These are phyloP conservation scores for Diglossa cyanea DNA, from an alignment of 2,797 vertebrate species.

Conservation along the genomic window DNA sequence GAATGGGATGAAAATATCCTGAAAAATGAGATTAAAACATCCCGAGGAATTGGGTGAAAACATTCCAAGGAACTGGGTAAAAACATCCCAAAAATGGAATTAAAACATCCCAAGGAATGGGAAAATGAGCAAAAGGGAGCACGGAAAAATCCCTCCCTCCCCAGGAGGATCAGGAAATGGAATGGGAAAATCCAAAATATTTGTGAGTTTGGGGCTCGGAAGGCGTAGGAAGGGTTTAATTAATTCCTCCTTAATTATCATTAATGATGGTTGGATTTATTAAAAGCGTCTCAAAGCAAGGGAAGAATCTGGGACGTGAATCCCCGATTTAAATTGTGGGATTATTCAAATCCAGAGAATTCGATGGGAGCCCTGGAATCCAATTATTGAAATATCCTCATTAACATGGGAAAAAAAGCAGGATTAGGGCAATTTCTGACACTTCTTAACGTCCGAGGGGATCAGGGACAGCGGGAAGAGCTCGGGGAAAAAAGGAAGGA, in stretches of 20 bases:
- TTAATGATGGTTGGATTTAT: neutral
- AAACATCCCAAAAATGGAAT: neutral
- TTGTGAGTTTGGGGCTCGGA: neutral
- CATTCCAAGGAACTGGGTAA: no score
- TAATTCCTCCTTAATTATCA: neutral
- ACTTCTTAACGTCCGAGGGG: neutral
- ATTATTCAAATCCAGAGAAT: neutral
- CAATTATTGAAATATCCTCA: constrained; percentile 23
- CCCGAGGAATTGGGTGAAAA: no score
- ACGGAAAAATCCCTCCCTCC: neutral
- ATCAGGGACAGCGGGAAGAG: neutral
- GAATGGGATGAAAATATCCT: neutral
- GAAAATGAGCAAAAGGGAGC: neutral
- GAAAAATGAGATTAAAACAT: neutral
- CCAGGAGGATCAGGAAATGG: neutral
- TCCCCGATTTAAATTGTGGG: neutral
- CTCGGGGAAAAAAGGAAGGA: neutral
- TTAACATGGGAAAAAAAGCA: neutral
- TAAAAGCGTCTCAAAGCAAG: neutral
- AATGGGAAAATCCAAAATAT: neutral
- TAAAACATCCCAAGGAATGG: neutral
- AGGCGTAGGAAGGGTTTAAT: neutral
- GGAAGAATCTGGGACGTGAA: neutral
- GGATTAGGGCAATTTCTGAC: neutral
- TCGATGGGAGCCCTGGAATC: neutral